Evolutionary conservation across 2,113 vertebrate species (phyloP), one percentile per base, ranked within the genome.

Genomic region (Neotragus pygmaeus): DNA sequence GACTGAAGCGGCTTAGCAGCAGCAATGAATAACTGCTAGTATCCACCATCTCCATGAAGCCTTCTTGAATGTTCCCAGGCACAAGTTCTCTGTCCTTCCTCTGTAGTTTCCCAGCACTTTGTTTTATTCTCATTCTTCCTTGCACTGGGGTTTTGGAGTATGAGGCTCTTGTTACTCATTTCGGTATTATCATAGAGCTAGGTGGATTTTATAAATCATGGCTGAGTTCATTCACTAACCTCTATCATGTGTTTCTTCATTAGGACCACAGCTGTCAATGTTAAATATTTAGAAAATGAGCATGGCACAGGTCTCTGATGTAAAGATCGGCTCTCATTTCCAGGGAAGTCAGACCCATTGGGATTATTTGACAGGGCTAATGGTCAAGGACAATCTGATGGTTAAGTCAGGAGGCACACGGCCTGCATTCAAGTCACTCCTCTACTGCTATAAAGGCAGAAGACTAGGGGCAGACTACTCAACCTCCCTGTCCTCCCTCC

Each of bases 301-400:
- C 66, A 45, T 11, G 36, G 66, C n/a, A 53, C 70, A 53, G 49
- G 4, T 45, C 25, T 51, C 14, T 30, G 7, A 11, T 47, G 6
- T 47, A n/a, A 36, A 62, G 66, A 17, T 1, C 19, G 36, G 47
- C 28, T 77, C 49, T 36, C n/a, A 2, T 45, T 60, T 70, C 43
- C 43, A 30, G 73, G 57, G 17, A 78, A 47, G 4, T 25, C 14
- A 5, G 53, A 36, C 13, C 27, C n/a, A 0, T 15, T 39, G 23
- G 4, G 28, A 28, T 14, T 1, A 3, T 27, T 30, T 14, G 19
- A 12, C 21, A 25, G 27, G 9, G n/a, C 1, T 0, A 5, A 17
- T 1, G 51, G 62, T 21, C 43, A 43, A 73, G 62, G 25, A 2
- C 5, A 51, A 64, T 49, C 45, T 49, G 2, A 12, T 21, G 58